Evolutionary conservation across 1,140 invertebrate species (phyloP), one percentile per base, ranked within the genome.

Genomic region (Teleopsis dalmanni): DNA sequence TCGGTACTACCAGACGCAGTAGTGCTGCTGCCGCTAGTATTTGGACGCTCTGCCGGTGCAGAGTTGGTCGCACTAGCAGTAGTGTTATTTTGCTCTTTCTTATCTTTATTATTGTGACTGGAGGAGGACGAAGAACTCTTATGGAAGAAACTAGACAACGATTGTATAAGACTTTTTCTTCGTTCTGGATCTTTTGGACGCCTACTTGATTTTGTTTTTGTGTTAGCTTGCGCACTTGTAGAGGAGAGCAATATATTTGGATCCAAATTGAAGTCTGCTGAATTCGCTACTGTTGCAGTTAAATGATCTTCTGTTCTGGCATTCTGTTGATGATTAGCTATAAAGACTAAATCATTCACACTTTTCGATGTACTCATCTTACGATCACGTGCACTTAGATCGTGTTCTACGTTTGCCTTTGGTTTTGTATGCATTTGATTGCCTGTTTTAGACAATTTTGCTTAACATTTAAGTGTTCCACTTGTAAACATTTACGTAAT

Each of bases 91-190:
- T 14, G 19, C n/a, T 18, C 8, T 41, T 42, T 49, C 11, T 29
- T 48, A 19, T 48, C 50, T 29, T 51, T 54, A 37, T 73, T 53
- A 78, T 45, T 40, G n/a, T n/a, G n/a, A n/a, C n/a, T n/a, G n/a
- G n/a, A n/a, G n/a, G n/a, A n/a, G n/a, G n/a, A n/a, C n/a, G n/a
- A n/a, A n/a, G n/a, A n/a, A n/a, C n/a, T n/a, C 56, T 81, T 83
- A 35, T 80, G 77, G 57, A 91, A 87, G 60, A 90, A 86, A 65
- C 84, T 87, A 3, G 86, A 84, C 35, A 91, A 81, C 37, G 87
- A 82, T 73, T 88, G 87, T 53, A 90, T 90, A 33, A 91, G 83
- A 65, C 87, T 88, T 60, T 85, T 86, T 35, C 85, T 73, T 48
- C 87, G 75, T 52, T 87, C 84, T 0, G 79, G 76, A 63, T 87